Evolutionary conservation across 2,113 vertebrate genomes (phyloP), one percentile per base, ranked within the genome.

Genomic region (Dasypus novemcinctus): DNA sequence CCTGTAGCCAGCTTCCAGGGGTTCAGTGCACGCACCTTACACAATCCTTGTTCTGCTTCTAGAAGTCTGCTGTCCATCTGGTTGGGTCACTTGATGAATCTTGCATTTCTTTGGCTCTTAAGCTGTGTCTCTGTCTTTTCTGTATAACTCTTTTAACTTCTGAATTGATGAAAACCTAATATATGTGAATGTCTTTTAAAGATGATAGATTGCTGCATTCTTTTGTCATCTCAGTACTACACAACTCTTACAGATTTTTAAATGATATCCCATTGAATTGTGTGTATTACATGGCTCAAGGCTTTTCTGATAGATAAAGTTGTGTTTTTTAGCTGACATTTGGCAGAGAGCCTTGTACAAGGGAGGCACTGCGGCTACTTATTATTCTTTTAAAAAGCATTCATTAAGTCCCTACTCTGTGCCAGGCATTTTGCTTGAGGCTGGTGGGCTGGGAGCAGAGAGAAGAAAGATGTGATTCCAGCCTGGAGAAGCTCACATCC

Each of bases 151-250:
- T 21, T 54, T 46, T 36, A 68, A 68, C 49, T 33, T 52, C 5
- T 41, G 72, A 71, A 33, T 71, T n/a, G 90, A 20, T 49, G 94
- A n/a, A 76, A 68, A 76, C 8, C 41, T 9, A 3, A 4, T 4
- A 41, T 0, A 0, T 14, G 4, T 21, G 18, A 25, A 27, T 7
- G 20, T 43, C n/a, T 49, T 69, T 4, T 29, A 25, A 0, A 0
- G 13, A 0, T 0, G 20, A 14, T 14, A 25, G 68, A 2, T 12
- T 17, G 52, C 54, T 46, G 54, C 7, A 1, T 61, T 38, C 38
- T 54, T 25, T 10, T 2, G 9, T 2, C 52, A 20, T 52, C 41
- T 49, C 38, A 29, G 63, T 0, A 1, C 71, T 0, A 3, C 38
- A 13, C 61, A 20, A 13, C 61, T 59, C 59, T 36, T 12, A 36